Base-by-base conservation (phyloP, 2,797 vertebrate genomes). In the Steatocranus sp. region DNA sequence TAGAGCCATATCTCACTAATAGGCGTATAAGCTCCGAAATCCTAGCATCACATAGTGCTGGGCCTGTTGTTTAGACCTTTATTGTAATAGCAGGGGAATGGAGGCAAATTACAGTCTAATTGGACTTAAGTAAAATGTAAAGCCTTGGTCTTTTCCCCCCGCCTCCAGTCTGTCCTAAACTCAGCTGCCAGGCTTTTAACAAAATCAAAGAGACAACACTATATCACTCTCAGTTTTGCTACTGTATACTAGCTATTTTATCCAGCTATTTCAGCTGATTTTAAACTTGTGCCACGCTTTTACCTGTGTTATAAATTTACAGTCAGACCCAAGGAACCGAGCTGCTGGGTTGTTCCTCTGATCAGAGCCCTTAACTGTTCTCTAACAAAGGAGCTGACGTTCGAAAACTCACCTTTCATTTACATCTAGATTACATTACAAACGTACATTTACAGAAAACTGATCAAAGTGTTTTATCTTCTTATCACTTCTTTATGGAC, bases 161-260 rank as follows among this genome's bases (percentile, higher is more conserved):
- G 0, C 7, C 17, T 73, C 23, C 68, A 27, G 63, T 5, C 17
- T 4, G 43, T n/a, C 18, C 25, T 48, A 48, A 73, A 48, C 43
- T 48, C 41, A 48, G 43, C 43, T 73, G 68, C 25, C 43, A 48
- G 43, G 0, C 68, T 48, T 73, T 48, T 73, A 48, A 70, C 66
- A 30, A 73, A 48, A 46, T 30, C 66, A 70, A 30, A 73, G 23
- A 11, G 14, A 27, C 23, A 27, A 27, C 20, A 46, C 66, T 17
- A 48, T 18, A 27, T 73, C 41, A 18, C 66, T 27, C 61, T 23
- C 61, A 41, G 34, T 7, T 46, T 70, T 46, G 15, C 41, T 27
- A 46, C 15, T 11, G 23, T 0, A 30, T 27, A 48, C 0, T 18
- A 6, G 1, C 41, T 27, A 36, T 34, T 61, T 61, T 61, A 61